Percentiles rank a stretch among this genome's conserved stretches.
Evolutionary conservation across 53 echinoderm and acorn worm species (phyloP).

Genomic region (Luidia sarsii): DNA sequence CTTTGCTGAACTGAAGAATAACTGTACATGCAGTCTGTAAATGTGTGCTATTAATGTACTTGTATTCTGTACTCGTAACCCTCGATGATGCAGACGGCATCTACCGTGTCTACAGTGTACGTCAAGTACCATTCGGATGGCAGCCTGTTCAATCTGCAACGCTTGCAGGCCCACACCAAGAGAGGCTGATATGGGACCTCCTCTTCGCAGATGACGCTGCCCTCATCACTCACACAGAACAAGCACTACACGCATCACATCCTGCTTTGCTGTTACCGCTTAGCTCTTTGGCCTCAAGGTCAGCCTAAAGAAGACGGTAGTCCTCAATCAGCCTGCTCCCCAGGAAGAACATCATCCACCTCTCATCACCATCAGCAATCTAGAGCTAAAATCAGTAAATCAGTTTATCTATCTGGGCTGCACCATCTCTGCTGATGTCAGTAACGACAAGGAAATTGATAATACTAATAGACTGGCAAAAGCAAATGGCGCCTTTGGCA

Average conservation of each 20-base stretch:
- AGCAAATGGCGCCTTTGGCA: constrained; percentile 42
- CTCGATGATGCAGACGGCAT: too few relatives aligned
- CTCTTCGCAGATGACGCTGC: constrained; percentile 54
- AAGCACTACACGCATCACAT: constrained; percentile 13
- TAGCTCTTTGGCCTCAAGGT: constrained; percentile 57
- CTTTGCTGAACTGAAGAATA: too few relatives aligned
- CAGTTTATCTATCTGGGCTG: constrained; percentile 59
- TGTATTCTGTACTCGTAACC: too few relatives aligned
- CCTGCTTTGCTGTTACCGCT: constrained; percentile 17
- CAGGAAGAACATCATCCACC: constrained; percentile 35
- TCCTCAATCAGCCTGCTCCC: constrained; percentile 63
- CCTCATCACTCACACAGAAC: constrained; percentile 24
- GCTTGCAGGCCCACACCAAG: constrained; percentile 45
- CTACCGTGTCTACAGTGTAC: too few relatives aligned
- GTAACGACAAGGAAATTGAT: constrained; percentile 43
- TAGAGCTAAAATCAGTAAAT: constrained; percentile 39
- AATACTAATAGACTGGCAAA: too few relatives aligned
- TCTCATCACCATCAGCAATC: neutral
- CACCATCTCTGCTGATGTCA: constrained; percentile 48
- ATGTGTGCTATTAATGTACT: too few relatives aligned
- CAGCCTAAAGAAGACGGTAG: constrained; percentile 62
- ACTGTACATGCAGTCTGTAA: too few relatives aligned
- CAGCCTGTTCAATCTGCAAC: constrained; percentile 55
- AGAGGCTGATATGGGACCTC: constrained; percentile 19
- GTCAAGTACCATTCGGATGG: constrained; percentile 46